Evolutionary conservation across 1,140 invertebrate species (phyloP).

Genomic region (Caenorhabditis brenneri): DNA sequence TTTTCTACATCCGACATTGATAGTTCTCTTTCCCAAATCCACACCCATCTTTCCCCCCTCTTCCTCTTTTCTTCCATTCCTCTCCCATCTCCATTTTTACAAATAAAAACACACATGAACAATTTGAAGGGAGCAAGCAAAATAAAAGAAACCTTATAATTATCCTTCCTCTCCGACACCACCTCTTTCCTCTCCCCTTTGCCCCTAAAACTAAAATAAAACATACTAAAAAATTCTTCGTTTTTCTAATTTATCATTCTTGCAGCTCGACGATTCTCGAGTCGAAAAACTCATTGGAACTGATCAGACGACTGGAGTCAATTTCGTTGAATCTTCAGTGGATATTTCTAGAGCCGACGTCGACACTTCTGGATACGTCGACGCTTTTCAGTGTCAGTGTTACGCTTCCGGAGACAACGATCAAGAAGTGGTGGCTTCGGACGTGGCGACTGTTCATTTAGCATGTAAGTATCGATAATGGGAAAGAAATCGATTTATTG

Average conservation of each 20-base stretch:
- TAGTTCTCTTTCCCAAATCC: too few relatives aligned
- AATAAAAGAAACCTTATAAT: constrained; percentile 30
- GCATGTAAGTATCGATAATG: constrained; percentile 70
- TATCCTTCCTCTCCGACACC: background rate
- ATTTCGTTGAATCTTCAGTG: constrained; percentile 70
- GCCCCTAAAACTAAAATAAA: constrained; percentile 2
- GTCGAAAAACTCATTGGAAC: constrained; percentile 53
- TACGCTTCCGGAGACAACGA: constrained; percentile 59
- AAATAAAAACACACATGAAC: background rate
- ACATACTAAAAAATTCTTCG: constrained; percentile 17
- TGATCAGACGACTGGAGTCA: constrained; percentile 65
- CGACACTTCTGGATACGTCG: constrained; percentile 55
- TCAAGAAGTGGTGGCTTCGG: constrained; percentile 59
- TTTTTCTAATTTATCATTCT: constrained; percentile 15
- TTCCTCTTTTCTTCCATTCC: background rate
- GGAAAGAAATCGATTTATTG: too few relatives aligned
- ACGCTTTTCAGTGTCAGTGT: constrained; percentile 66
- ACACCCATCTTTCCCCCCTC: too few relatives aligned
- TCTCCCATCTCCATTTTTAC: constrained; percentile 22
- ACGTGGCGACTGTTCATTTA: constrained; percentile 61
- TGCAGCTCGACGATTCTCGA: constrained; percentile 62
- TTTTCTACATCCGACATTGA: too few relatives aligned
- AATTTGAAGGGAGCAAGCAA: constrained; percentile 24
- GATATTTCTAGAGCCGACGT: constrained; percentile 66
- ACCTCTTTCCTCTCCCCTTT: background rate